phyloP scores from a whole-genome alignment of 1,140 invertebrate genomes.

The Heliothis virescens region DNA sequence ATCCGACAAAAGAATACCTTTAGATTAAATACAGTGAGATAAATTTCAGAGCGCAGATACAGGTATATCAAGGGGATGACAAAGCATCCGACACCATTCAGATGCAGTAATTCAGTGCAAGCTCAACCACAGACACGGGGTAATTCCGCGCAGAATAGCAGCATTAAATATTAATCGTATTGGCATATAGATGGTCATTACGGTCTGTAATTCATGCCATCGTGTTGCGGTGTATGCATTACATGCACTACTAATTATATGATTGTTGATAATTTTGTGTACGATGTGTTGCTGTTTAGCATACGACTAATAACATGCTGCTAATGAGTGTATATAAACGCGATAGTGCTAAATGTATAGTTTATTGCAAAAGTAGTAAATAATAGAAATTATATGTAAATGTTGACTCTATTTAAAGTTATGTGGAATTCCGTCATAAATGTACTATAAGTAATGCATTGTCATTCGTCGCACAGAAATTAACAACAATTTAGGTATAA shows the following conservation, averaged over 20 bases:
- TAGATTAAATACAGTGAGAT: slow-evolving; percentile 30
- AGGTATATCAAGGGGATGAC: slow-evolving; percentile 54
- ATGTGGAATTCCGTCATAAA: too few relatives aligned
- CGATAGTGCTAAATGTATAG: too few relatives aligned
- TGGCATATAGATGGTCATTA: slow-evolving; percentile 80
- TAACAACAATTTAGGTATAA: slow-evolving; percentile 13
- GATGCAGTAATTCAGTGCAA: slow-evolving; percentile 75
- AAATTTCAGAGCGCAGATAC: neutral
- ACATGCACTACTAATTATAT: slow-evolving; percentile 71
- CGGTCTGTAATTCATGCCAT: slow-evolving; percentile 64
- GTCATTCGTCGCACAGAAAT: neutral
- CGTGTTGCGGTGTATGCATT: slow-evolving; percentile 55
- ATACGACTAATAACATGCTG: neutral
- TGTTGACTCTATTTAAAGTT: too few relatives aligned
- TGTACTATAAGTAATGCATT: neutral
- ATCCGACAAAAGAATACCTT: neutral
- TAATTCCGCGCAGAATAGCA: slow-evolving; percentile 78
- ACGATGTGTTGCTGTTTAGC: neutral
- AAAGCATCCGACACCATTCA: slow-evolving; percentile 67
- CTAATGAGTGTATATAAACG: too few relatives aligned
- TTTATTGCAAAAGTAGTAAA: too few relatives aligned
- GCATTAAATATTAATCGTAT: slow-evolving; percentile 83
- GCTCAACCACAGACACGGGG: slow-evolving; percentile 74
- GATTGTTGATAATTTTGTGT: slow-evolving; percentile 52
- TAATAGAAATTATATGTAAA: too few relatives aligned